A percentile compares a stretch with the other conserved stretches of the same genome.
phyloP scores from a whole-genome alignment of 2,797 vertebrate species.

The Rhabdomys pumilio region DNA sequence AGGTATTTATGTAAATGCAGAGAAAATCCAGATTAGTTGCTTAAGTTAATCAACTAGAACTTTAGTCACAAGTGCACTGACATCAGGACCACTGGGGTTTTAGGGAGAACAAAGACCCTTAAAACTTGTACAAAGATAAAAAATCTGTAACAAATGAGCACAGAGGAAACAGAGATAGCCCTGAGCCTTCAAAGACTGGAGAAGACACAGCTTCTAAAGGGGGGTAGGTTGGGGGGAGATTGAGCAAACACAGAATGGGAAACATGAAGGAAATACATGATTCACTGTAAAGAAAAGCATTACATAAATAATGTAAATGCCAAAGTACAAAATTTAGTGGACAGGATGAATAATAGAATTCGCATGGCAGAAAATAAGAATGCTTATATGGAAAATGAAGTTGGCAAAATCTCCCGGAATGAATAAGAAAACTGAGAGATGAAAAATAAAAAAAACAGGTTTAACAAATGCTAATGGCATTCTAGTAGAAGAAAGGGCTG shows the following conservation, averaged over 20 bases:
- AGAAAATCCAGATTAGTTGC: neutral
- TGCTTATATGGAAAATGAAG: conserved; percentile 45
- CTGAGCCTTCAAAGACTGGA: conserved; percentile 19
- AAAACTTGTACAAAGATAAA: neutral
- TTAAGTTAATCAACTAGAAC: conserved; percentile 6
- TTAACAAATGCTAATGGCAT: conserved; percentile 15
- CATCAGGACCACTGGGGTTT: neutral
- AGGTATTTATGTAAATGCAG: neutral
- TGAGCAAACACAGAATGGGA: neutral
- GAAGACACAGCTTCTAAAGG: neutral
- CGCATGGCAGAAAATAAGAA: conserved; percentile 18
- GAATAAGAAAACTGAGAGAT: conserved; percentile 13
- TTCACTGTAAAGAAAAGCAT: neutral
- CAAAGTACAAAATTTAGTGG: conserved; percentile 30
- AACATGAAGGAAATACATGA: neutral
- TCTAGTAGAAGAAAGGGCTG: neutral
- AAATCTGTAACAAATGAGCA: neutral
- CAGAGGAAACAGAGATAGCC: neutral
- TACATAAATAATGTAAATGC: conserved; percentile 1
- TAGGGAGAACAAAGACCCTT: neutral
- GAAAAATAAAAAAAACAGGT: conserved; percentile 43
- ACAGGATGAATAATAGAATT: conserved; percentile 10
- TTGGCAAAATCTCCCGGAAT: conserved; percentile 21
- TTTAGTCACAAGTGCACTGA: neutral
- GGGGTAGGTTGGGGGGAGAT: neutral